These are phyloP conservation scores for Ranitomeya variabilis DNA, from an alignment of 2,113 vertebrate genomes.

Conservation along the genomic window DNA sequence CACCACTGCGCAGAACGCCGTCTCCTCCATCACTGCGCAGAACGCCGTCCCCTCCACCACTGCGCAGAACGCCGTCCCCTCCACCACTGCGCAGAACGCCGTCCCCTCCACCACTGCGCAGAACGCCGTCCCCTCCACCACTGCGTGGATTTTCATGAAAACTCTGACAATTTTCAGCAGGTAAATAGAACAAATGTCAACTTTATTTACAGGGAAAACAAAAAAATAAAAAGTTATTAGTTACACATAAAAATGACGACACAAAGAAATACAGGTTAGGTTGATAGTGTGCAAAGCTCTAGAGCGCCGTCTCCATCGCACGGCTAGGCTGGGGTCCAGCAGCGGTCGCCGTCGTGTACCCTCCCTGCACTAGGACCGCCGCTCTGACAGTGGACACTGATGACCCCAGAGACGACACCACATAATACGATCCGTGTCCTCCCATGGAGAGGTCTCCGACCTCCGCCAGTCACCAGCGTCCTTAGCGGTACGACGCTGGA, in stretches of 20 bases:
- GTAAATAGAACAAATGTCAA: slow-evolving; percentile 63
- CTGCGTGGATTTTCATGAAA: not conserved
- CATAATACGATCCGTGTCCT: not conserved
- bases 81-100: not conserved
- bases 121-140: not conserved
- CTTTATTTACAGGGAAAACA: slow-evolving; percentile 61
- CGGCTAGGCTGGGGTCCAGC: slow-evolving; percentile 16
- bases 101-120: not conserved
- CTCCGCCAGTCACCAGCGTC: not conserved
- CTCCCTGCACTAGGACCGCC: not conserved
- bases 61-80: not conserved
- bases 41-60: not conserved
- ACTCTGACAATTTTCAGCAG: not conserved
- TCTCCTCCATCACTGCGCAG: not conserved
- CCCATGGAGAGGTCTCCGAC: not conserved
- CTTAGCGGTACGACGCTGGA: not conserved
- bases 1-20: not conserved
- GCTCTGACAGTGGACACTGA: no score
- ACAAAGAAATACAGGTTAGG: slow-evolving; percentile 12
- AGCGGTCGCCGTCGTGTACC: not conserved
- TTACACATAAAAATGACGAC: slow-evolving; percentile 36
- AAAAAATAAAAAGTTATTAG: slow-evolving; percentile 53
- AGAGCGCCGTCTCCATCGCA: not conserved
- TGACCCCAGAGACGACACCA: not conserved
- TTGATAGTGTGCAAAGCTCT: slow-evolving; percentile 44